A percentile compares a stretch with the other conserved stretches of the same genome.
Conservation (phyloP, 2,113 vertebrate genomes). For the Atractosteus spatula region DNA sequence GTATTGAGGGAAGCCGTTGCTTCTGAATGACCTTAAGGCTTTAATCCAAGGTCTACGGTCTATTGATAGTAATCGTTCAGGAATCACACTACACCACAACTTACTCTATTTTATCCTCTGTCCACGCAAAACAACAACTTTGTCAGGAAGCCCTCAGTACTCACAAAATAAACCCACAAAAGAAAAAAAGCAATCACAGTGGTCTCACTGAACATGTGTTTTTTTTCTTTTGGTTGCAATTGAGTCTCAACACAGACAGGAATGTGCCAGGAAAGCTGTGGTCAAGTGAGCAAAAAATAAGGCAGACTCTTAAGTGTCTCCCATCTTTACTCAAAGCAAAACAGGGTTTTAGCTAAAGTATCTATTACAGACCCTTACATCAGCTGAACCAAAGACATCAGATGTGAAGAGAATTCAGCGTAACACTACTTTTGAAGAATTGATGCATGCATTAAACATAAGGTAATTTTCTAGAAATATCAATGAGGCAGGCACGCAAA, state of each 20-base stretch:
- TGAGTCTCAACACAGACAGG: no score
- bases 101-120: constrained; percentile 38
- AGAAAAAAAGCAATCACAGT: constrained; percentile 40
- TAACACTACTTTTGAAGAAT: no score
- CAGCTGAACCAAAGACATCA: no score
- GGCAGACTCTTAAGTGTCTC: constrained; percentile 46
- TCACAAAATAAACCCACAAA: constrained; percentile 55
- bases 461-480: no score
- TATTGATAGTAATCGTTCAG: constrained; percentile 30
- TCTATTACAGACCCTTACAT: no score
- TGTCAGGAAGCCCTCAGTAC: constrained; percentile 39
- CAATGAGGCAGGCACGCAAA: no score
- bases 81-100: constrained; percentile 41
- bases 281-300: constrained; percentile 31
- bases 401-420: no score
- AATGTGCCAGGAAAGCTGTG: no score
- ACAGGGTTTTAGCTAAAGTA: no score
- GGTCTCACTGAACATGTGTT: constrained; percentile 42
- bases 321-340: constrained; percentile 13
- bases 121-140: constrained; percentile 48
- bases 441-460: no score
- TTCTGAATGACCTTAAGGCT: constrained; percentile 54
- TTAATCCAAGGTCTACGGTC: no score
- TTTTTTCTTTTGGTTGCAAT: no score
- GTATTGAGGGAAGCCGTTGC: constrained; percentile 50